A percentile compares a stretch with the other conserved stretches of the same genome.
Conservation (phyloP, 2,113 vertebrate genomes). For the Cettia cetti region DNA sequence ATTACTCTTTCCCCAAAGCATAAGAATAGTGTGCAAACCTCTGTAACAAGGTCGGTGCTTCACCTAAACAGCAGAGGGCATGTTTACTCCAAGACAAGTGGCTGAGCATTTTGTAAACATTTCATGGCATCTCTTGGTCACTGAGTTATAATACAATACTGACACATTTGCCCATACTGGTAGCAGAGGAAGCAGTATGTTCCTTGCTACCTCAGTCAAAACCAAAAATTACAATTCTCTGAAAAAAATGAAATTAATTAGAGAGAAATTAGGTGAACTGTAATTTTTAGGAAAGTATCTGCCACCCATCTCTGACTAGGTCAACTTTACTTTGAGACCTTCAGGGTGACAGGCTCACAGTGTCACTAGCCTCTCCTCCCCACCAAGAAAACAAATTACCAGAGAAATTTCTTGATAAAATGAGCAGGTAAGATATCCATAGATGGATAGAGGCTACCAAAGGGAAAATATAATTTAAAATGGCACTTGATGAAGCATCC, state of each 20-base stretch:
- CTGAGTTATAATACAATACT: neutral
- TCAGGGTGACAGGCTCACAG: neutral
- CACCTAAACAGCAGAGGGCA: constrained; percentile 68
- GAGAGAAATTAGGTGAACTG: neutral
- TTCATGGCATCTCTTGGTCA: neutral
- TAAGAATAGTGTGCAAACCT: neutral
- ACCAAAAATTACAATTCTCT: neutral
- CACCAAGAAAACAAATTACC: neutral
- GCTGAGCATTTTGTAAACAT: neutral
- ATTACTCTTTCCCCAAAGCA: neutral
- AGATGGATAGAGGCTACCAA: neutral
- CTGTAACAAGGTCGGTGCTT: neutral
- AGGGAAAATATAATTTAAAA: neutral
- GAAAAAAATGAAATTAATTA: neutral
- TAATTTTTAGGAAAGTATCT: neutral
- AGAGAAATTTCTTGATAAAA: neutral
- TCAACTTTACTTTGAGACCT: neutral
- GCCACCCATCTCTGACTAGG: neutral
- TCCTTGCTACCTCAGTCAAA: neutral
- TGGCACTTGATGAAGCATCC: neutral
- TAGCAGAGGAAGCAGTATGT: neutral
- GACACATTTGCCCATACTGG: neutral
- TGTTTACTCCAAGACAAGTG: neutral
- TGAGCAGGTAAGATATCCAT: neutral
- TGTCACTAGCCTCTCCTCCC: neutral